phyloP scores from a whole-genome alignment of 1,140 invertebrate genomes.

The Drosophila seguyi region DNA sequence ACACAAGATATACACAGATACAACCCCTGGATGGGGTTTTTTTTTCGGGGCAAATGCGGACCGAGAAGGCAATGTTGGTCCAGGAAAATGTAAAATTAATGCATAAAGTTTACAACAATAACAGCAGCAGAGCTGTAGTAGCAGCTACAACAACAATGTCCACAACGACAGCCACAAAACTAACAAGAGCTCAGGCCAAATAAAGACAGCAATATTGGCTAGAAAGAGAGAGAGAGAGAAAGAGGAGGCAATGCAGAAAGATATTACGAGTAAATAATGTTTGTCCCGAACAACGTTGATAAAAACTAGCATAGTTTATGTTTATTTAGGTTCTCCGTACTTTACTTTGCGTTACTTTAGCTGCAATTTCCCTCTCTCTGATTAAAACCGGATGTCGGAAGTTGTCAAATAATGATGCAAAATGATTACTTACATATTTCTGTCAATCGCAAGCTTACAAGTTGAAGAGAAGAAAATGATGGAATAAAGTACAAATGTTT shows the following conservation, averaged over 20 bases:
- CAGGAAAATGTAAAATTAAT: conserved; percentile 81
- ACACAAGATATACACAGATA: conserved; percentile 47
- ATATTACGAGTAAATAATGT: conserved; percentile 75
- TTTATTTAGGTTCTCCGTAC: conserved; percentile 42
- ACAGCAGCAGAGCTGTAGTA: conserved; percentile 35
- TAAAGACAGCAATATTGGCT: conserved; percentile 40
- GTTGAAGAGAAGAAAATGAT: neutral
- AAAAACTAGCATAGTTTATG: conserved; percentile 65
- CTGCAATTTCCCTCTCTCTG: conserved; percentile 24
- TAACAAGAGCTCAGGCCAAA: conserved; percentile 38
- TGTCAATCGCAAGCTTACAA: neutral
- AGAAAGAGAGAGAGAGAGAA: conserved; percentile 33
- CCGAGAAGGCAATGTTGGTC: conserved; percentile 35
- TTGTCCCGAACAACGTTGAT: conserved; percentile 50
- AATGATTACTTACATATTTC: conserved; percentile 3
- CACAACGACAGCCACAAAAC: conserved; percentile 54
- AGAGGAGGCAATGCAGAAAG: conserved; percentile 23
- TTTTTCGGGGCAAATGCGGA: neutral
- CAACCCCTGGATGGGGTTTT: conserved; percentile 18
- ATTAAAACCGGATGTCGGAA: conserved; percentile 52
- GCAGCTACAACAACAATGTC: conserved; percentile 57
- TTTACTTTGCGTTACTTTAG: conserved; percentile 25
- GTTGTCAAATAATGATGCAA: conserved; percentile 63
- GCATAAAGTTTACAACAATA: conserved; percentile 79
- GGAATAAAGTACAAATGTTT: neutral